Evolutionary conservation across 1,140 invertebrate genomes (phyloP).

Genomic region (Acyrthosiphon pisum): DNA sequence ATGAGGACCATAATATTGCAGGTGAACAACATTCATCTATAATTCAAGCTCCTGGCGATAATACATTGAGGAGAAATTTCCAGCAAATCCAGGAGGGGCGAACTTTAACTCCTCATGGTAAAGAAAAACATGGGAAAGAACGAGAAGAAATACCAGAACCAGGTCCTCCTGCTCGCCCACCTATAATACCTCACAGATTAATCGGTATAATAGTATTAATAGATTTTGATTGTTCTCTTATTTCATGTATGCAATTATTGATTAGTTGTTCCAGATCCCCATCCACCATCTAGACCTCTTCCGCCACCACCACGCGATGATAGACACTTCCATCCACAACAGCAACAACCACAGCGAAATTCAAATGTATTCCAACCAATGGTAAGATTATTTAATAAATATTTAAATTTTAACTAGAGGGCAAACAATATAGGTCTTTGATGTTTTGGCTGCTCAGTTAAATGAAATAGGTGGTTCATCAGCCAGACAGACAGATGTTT

Average conservation of each 20-base stretch:
- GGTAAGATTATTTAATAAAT: conserved; percentile 66
- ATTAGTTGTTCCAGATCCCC: conserved; percentile 70
- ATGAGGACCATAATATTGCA: conserved; percentile 82
- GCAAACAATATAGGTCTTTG: conserved; percentile 71
- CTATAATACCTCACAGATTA: conserved; percentile 81
- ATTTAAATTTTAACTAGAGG: conserved; percentile 30
- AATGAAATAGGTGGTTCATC: conserved; percentile 83
- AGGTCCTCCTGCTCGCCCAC: conserved; percentile 81
- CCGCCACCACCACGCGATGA: conserved; percentile 83
- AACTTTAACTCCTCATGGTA: conserved; percentile 68
- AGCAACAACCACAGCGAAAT: conserved; percentile 70
- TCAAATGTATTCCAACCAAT: conserved; percentile 85
- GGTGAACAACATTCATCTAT: conserved; percentile 86
- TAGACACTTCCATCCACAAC: conserved; percentile 65
- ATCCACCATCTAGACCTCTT: conserved; percentile 76
- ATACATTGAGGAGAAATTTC: conserved; percentile 93
- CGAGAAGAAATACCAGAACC: conserved; percentile 74
- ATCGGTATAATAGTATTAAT: conserved; percentile 62
- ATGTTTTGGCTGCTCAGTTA: conserved; percentile 89
- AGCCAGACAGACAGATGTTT: conserved; percentile 58
- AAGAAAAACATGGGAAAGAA: conserved; percentile 64
- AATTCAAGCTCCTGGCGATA: conserved; percentile 85
- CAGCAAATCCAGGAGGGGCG: conserved; percentile 94
- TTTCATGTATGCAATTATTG: conserved; percentile 37
- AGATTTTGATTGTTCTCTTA: conserved; percentile 6